Evolutionary conservation across 2,888 invertebrate genomes (phyloP), one percentile per base, ranked within the genome.

Genomic region (Theretra japonica): DNA sequence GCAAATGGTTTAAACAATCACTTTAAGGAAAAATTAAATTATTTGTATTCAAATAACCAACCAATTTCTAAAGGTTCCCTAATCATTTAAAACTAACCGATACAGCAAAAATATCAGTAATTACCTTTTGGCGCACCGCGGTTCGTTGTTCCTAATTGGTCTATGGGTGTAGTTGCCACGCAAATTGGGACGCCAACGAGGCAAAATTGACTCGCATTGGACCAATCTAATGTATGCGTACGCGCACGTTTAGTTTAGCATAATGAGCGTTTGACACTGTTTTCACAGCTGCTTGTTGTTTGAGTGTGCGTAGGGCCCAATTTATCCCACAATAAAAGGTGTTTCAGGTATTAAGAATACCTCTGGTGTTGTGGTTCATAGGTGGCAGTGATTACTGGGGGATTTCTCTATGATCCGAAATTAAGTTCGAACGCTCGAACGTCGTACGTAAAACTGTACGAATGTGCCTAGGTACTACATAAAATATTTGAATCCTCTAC

Each of bases 161-260:
- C 48, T 72, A 75, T 73, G 73, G 73, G 73, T 74, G 53, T 72
- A 62, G 8, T 72, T 60, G 19, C 65, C 62, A 56, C 69, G 73
- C 69, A 78, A 87, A 83, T 79, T 86, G 76, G 84, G 82, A 73
- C 86, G 77, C 73, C 83, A 86, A 84, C 86, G 72, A 79, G 78
- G 77, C 69, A 76, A 80, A 85, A 83, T 84, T 83, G 81, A 71
- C 70, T 76, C 78, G 76, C 76, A 41, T 79, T 82, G 79, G 79
- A 71, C 71, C 78, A 79, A 73, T 78, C 30, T 33, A 30, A 60
- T 62, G 21, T 65, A 48, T 65, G 65, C 48, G 48, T 70, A 80
- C 69, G 69, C 57, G 21, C n/a, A 25, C 15, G 33, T 58, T 30
- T 41, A 17, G 65, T 65, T 72, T 70, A 57, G 57, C 72, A 72